A percentile compares a stretch with the other conserved stretches of the same genome.
phyloP scores from a whole-genome alignment of 2,797 vertebrate species.

The Cossypha polioptera region DNA sequence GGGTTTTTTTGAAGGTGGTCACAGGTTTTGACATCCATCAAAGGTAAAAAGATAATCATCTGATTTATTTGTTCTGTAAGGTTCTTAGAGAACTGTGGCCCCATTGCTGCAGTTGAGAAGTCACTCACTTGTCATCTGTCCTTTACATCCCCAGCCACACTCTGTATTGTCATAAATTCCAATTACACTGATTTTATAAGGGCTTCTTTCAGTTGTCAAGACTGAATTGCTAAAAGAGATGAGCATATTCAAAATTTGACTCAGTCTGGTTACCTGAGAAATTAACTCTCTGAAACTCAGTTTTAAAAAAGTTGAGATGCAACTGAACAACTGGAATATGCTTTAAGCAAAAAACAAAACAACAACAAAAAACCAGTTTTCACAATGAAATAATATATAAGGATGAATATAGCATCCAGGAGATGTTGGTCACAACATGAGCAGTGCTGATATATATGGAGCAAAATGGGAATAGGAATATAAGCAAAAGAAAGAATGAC shows the following conservation, averaged over 20 bases:
- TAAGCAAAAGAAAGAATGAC: background rate
- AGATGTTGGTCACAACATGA: background rate
- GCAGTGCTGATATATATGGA: background rate
- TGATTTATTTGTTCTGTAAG: background rate
- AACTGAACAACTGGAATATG: background rate
- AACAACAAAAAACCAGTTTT: background rate
- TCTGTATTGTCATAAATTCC: background rate
- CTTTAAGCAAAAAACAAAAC: background rate
- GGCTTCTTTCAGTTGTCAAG: background rate
- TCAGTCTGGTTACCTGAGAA: background rate
- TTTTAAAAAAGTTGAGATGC: background rate
- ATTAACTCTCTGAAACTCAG: background rate
- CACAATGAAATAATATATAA: background rate
- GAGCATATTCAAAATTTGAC: background rate
- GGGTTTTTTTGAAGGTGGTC: background rate
- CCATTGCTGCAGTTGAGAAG: background rate
- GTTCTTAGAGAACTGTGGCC: background rate
- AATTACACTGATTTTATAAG: background rate
- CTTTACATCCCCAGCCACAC: background rate
- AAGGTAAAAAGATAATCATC: background rate
- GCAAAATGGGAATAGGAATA: background rate
- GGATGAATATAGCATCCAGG: background rate
- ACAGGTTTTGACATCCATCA: background rate
- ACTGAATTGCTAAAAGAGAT: background rate
- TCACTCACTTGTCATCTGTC: background rate